phyloP scores from a whole-genome alignment of 2,113 vertebrate genomes.

The Casuarius casuarius region DNA sequence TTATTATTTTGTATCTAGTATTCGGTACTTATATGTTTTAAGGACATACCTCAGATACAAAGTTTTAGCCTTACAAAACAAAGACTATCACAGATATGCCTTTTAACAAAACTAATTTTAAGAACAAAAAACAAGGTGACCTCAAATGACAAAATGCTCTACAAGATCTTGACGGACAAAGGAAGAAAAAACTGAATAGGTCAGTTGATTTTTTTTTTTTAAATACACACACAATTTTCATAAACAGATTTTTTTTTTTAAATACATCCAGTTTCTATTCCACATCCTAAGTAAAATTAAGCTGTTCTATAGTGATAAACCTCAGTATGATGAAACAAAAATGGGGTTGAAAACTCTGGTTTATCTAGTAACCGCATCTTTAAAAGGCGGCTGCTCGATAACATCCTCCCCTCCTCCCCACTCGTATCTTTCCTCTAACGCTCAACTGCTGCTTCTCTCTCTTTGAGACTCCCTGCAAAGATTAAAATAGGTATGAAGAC shows the following conservation, averaged over 20 bases:
- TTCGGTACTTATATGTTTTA: not conserved
- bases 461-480: not conserved
- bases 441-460: not conserved
- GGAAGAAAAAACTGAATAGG: not conserved
- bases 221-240: not conserved
- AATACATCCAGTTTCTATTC: not conserved
- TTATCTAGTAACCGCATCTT: not conserved
- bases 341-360: not conserved
- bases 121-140: not conserved
- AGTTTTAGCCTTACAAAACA: not conserved
- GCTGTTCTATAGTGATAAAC: not conserved
- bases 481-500: not conserved
- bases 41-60: not conserved
- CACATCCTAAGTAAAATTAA: not conserved
- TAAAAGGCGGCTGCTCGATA: not conserved
- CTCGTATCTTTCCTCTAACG: not conserved
- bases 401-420: not conserved
- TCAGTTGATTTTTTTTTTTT: not conserved
- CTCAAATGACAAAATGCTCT: not conserved
- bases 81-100: not conserved
- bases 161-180: not conserved
- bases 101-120: not conserved
- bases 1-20: not conserved
- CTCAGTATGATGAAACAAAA: not conserved
- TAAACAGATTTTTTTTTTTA: not conserved